Conservation (phyloP, 2,113 vertebrate species). For the Toxotes jaculatrix region DNA sequence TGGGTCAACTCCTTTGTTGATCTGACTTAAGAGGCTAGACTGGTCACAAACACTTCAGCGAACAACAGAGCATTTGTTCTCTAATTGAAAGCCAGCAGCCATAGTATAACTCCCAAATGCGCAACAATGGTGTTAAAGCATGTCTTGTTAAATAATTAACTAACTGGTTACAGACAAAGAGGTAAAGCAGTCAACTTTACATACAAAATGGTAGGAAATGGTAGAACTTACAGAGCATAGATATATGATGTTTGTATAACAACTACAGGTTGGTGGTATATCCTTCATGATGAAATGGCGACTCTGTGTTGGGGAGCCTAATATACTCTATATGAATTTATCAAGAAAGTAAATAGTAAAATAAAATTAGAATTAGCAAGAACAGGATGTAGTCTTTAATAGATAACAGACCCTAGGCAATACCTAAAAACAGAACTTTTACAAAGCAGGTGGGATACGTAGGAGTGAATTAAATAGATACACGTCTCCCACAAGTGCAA, state of each 20-base stretch:
- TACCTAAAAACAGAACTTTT: background rate
- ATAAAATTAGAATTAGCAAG: background rate
- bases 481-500: conserved; percentile 37
- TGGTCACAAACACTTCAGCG: background rate
- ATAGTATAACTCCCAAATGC: conserved; percentile 31
- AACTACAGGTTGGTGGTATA: background rate
- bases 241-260: background rate
- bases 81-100: conserved; percentile 45
- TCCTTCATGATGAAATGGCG: background rate
- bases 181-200: background rate
- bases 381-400: background rate
- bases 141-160: conserved; percentile 31
- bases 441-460: background rate
- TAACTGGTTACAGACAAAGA: conserved; percentile 5
- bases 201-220: background rate
- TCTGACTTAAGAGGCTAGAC: conserved; percentile 25
- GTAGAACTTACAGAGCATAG: background rate
- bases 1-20: conserved; percentile 13
- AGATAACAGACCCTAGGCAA: background rate
- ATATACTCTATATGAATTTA: background rate
- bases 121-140: conserved; percentile 7
- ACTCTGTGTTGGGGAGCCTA: background rate
- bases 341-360: background rate
- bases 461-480: background rate
- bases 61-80: conserved; percentile 41